Conservation (phyloP, 2,113 vertebrate genomes). For the Poeciliopsis prolifica region DNA sequence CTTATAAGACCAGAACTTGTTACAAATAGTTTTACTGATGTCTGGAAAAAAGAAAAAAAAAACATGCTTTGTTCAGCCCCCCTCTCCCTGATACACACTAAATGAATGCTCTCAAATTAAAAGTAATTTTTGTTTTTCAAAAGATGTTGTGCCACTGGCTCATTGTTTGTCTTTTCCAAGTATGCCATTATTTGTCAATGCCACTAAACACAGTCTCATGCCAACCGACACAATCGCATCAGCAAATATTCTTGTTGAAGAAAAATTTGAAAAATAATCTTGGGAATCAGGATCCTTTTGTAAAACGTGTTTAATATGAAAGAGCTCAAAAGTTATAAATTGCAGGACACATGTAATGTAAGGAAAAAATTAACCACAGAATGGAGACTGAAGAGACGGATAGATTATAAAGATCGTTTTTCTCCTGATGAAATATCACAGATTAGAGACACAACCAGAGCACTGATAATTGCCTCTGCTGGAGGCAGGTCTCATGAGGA, state of each 20-base stretch:
- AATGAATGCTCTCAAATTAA: no score
- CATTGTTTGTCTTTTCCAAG: no score
- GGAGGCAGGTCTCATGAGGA: constrained; percentile 8
- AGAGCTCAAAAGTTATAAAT: not conserved
- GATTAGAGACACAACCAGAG: constrained; percentile 20
- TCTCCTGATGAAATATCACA: constrained; percentile 12
- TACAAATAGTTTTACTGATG: no score
- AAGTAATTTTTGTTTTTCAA: no score
- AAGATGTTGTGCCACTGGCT: no score
- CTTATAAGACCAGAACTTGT: no score
- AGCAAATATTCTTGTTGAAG: not conserved
- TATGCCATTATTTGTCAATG: no score
- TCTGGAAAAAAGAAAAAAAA: no score
- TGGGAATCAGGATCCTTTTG: not conserved
- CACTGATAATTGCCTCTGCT: constrained; percentile 11
- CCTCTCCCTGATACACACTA: no score
- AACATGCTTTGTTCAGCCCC: no score
- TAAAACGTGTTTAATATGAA: not conserved
- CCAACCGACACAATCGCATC: no score
- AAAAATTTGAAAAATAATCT: not conserved
- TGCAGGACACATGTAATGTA: not conserved
- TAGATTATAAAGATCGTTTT: not conserved
- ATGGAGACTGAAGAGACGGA: not conserved
- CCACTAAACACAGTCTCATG: no score
- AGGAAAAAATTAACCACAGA: not conserved